Percentiles rank a stretch among this genome's conserved stretches.
These are phyloP conservation scores for Tetragonula clypearis DNA, from an alignment of 1,140 invertebrate genomes.

Conservation along the genomic window DNA sequence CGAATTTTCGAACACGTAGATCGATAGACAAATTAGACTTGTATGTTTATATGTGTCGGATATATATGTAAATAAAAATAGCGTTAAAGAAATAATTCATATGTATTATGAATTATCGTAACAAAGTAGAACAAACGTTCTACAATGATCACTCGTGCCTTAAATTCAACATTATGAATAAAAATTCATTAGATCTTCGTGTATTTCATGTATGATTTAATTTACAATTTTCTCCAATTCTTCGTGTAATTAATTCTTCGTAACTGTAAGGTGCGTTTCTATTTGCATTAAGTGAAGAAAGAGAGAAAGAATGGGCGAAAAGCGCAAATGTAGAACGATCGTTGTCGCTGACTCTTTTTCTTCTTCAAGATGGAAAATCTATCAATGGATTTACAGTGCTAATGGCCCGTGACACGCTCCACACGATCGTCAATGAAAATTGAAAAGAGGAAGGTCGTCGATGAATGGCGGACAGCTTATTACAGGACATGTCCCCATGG, in stretches of 20 bases:
- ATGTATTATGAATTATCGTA: neutral
- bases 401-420: slow-evolving; percentile 61
- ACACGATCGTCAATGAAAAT: slow-evolving; percentile 64
- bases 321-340: slow-evolving; percentile 10
- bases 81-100: too few species aligned
- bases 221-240: too few species aligned
- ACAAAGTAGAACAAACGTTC: neutral
- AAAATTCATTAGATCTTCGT: too few species aligned
- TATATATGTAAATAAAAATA: too few species aligned
- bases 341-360: neutral
- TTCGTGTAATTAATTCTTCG: too few species aligned
- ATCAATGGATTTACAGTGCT: slow-evolving; percentile 63
- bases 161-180: too few species aligned
- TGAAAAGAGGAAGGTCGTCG: slow-evolving; percentile 60
- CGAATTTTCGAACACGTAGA: too few species aligned
- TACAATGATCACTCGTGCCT: neutral
- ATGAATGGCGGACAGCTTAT: slow-evolving; percentile 66
- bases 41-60: too few species aligned
- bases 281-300: neutral
- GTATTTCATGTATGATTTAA: too few species aligned
- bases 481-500: slow-evolving; percentile 58
- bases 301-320: slow-evolving; percentile 13
- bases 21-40: too few species aligned
- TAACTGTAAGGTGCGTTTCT: neutral
- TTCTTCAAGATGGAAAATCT: slow-evolving; percentile 49